Evolutionary conservation across 2,888 invertebrate species (phyloP), one percentile per base, ranked within the genome.

Genomic region (Caenorhabditis sinica): DNA sequence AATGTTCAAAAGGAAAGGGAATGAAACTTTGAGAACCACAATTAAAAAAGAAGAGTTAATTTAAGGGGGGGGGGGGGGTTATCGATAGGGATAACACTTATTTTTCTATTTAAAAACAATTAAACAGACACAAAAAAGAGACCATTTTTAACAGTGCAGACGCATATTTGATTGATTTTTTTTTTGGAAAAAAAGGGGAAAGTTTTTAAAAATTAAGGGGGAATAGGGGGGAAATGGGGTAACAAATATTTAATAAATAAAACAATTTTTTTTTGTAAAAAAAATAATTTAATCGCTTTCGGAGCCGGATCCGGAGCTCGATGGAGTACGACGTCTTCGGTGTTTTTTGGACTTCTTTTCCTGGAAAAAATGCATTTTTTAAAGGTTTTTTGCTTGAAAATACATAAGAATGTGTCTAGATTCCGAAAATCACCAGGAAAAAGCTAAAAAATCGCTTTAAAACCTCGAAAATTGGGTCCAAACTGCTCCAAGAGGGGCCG

Each of bases 311-410:
- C 45, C 73, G 8, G 85, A 80, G 43, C 81, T 40, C 9, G 85
- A 68, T 43, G 83, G 77, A n/a, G 88, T 82, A 33, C 74, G 83
- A 25, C 87, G 75, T 68, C 83, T 87, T 25, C 88, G 83, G 49
- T 88, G 86, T 71, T 86, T 87, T 80, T 87, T 80, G 58, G 65
- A 85, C 83, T 88, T 88, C 76, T 88, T 88, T n/a, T 88, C 88
- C 86, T 87, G 74, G 71, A 87, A 87, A 17, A 13, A 45, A 58
- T 40, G 13, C 5, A 56, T 33, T 33, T 33, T 33, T 33, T 49
- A 40, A n/a, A 8, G 8, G 20, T 28, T 51, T 23, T 23, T 53
- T n/a, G n/a, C n/a, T n/a, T n/a, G n/a, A n/a, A n/a, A n/a, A n/a
- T n/a, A n/a, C n/a, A n/a, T n/a, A n/a, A n/a, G n/a, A n/a, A n/a